These are phyloP conservation scores for Polypterus bichir DNA, from an alignment of 2,113 vertebrate genomes.

Conservation along the genomic window DNA sequence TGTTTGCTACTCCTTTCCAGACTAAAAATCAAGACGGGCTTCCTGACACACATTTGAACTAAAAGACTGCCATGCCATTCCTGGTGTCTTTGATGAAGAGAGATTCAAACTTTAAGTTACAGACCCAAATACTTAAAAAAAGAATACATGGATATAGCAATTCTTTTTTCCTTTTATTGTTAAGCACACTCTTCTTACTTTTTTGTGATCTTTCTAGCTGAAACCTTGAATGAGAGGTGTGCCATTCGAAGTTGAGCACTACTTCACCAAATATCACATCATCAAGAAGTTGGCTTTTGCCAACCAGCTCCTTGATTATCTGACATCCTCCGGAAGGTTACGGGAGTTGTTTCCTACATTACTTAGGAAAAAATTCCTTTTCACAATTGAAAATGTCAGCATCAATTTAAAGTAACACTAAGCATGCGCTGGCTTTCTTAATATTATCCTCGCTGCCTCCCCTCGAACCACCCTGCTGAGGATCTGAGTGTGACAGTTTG, in stretches of 20 bases:
- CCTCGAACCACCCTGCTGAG: slow-evolving; percentile 65
- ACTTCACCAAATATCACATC: slow-evolving; percentile 48
- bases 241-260: slow-evolving; percentile 21
- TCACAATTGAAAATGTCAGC: slow-evolving; percentile 96
- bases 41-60: too few species aligned
- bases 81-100: too few species aligned
- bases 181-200: too few species aligned
- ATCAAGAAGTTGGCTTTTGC: slow-evolving; percentile 54
- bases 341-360: slow-evolving; percentile 90
- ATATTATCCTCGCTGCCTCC: slow-evolving; percentile 67
- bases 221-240: slow-evolving; percentile 12
- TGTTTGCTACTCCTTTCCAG: too few species aligned
- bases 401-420: slow-evolving; percentile 95
- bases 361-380: slow-evolving; percentile 83
- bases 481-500: slow-evolving; percentile 91
- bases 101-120: too few species aligned
- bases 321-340: slow-evolving; percentile 91
- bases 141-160: too few species aligned
- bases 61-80: too few species aligned
- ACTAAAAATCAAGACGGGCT: too few species aligned
- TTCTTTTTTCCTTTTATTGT: too few species aligned
- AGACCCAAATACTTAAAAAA: too few species aligned
- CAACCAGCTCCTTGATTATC: slow-evolving; percentile 74
- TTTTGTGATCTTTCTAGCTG: too few species aligned
- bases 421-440: slow-evolving; percentile 86